Conservation (phyloP, 2,888 invertebrate genomes). For the Imbricaverruca yamaguchii region DNA sequence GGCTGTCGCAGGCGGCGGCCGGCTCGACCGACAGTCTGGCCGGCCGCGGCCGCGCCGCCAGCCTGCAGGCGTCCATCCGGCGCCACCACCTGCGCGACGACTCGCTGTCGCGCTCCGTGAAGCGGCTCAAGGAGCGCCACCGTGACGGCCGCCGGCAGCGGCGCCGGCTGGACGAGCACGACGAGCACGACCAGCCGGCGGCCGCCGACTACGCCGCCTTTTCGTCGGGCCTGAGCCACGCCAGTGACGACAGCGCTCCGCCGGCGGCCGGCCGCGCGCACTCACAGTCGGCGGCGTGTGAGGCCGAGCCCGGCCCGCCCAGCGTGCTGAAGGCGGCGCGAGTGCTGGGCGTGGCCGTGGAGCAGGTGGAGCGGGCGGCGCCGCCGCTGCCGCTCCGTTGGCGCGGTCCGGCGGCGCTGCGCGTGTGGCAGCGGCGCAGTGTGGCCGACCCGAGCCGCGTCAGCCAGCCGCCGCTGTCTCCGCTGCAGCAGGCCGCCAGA, state of each 20-base stretch:
- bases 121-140: conserved; percentile 4
- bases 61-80: not conserved
- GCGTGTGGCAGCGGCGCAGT: conserved; percentile 22
- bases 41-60: not conserved
- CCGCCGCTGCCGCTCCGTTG: conserved; percentile 1
- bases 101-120: conserved; percentile 19
- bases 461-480: not conserved
- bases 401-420: conserved; percentile 13
- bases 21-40: not conserved
- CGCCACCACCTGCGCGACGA: conserved; percentile 22
- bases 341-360: not conserved
- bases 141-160: not conserved
- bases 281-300: not conserved
- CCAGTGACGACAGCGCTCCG: not conserved
- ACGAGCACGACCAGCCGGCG: not conserved
- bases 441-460: conserved; percentile 23
- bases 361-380: not conserved
- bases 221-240: not conserved
- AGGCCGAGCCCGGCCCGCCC: not conserved
- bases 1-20: not conserved
- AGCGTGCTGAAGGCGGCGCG: conserved; percentile 8
- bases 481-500: conserved; percentile 11
- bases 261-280: not conserved
- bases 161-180: not conserved
- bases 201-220: conserved; percentile 8